phyloP scores from a whole-genome alignment of 2,797 vertebrate species.

The Tolypeutes matacus region DNA sequence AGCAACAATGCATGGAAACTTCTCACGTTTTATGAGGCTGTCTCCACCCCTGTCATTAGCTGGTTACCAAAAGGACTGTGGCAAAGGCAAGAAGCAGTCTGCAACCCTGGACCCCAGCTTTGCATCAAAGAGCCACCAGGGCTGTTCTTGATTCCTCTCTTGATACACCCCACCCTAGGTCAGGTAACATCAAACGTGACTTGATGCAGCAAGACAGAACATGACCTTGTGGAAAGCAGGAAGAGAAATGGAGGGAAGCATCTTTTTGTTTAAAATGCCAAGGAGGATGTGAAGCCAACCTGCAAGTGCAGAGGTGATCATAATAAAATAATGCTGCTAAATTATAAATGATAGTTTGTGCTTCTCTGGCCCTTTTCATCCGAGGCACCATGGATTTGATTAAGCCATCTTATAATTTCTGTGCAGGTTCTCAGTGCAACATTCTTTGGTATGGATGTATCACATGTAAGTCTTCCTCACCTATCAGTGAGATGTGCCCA shows the following conservation, averaged over 20 bases:
- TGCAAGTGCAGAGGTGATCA: slow-evolving; percentile 41
- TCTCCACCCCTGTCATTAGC: neutral
- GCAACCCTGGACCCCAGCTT: neutral
- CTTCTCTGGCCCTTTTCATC: slow-evolving; percentile 15
- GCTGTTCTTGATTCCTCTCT: slow-evolving; percentile 10
- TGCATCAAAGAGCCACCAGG: neutral
- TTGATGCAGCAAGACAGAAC: slow-evolving; percentile 18
- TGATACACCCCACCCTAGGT: slow-evolving; percentile 29
- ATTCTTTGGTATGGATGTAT: neutral
- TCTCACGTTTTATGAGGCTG: neutral
- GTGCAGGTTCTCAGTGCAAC: neutral
- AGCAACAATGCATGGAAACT: neutral
- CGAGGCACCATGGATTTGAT: neutral
- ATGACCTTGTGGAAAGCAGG: neutral
- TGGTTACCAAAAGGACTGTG: neutral
- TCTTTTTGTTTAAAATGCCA: slow-evolving; percentile 68
- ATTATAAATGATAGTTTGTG: slow-evolving; percentile 43
- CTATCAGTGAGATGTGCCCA: neutral
- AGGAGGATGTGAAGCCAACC: neutral
- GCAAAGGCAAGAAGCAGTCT: neutral
- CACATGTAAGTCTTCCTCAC: neutral
- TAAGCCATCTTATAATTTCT: neutral
- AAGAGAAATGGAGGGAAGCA: slow-evolving; percentile 15
- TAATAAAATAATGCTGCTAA: slow-evolving; percentile 70
- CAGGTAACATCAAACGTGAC: slow-evolving; percentile 57